phyloP scores from a whole-genome alignment of 1,140 invertebrate species.

The Lepidostoma basale region DNA sequence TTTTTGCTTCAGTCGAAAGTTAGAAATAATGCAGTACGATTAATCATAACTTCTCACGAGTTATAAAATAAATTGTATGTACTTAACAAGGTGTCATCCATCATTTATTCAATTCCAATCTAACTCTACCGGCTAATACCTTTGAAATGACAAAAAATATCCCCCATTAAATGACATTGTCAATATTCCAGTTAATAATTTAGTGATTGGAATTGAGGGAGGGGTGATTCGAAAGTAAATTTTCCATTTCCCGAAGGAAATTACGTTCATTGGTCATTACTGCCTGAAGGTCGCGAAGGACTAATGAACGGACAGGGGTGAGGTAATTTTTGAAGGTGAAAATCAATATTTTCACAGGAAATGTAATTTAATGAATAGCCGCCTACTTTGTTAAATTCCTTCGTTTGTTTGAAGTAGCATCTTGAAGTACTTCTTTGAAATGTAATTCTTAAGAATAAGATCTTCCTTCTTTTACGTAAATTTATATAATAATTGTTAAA shows the following conservation, averaged over 20 bases:
- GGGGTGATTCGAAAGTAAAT: slow-evolving; percentile 13
- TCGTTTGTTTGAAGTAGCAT: background rate
- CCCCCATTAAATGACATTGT: slow-evolving; percentile 5
- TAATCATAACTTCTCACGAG: too few relatives aligned
- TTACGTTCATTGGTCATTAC: slow-evolving; percentile 33
- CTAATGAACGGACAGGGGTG: slow-evolving; percentile 16
- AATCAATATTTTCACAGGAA: slow-evolving; percentile 23
- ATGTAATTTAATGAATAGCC: background rate
- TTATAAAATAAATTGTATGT: too few relatives aligned
- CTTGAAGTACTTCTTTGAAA: background rate
- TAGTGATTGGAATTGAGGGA: background rate
- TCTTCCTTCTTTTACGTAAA: too few relatives aligned
- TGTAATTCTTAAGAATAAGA: background rate
- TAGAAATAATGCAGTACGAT: too few relatives aligned
- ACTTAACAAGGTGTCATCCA: too few relatives aligned
- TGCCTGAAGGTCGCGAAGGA: slow-evolving; percentile 1
- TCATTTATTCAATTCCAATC: too few relatives aligned
- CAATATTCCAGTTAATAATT: slow-evolving; percentile 30
- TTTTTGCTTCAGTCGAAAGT: too few relatives aligned
- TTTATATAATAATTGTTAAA: background rate
- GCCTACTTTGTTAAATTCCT: too few relatives aligned
- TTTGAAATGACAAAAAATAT: background rate
- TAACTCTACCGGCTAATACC: too few relatives aligned
- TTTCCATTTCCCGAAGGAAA: slow-evolving; percentile 29
- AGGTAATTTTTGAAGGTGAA: background rate